Conservation (phyloP, 2,888 invertebrate genomes). For the Nomada fabriciana region DNA sequence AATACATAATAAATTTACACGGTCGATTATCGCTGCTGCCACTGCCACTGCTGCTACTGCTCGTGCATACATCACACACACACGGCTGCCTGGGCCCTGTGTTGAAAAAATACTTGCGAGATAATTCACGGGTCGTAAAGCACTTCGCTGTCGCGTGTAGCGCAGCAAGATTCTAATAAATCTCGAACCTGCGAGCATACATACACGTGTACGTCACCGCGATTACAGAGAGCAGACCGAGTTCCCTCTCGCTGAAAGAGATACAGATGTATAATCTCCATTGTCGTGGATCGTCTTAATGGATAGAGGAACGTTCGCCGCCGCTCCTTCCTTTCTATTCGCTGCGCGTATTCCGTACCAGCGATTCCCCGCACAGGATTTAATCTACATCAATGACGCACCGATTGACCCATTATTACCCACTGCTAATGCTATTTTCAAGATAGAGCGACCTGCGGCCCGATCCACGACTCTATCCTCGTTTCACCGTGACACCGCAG, state of each 20-base stretch:
- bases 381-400: slow-evolving; percentile 75
- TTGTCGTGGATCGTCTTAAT: slow-evolving; percentile 54
- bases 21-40: slow-evolving; percentile 16
- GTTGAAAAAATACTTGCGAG: slow-evolving; percentile 22
- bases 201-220: background rate
- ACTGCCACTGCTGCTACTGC: background rate
- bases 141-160: background rate
- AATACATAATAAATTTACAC: slow-evolving; percentile 30
- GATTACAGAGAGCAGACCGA: background rate
- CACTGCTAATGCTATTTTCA: slow-evolving; percentile 68
- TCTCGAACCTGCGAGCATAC: background rate
- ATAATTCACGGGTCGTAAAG: slow-evolving; percentile 20
- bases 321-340: slow-evolving; percentile 6
- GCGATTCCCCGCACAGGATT: slow-evolving; percentile 23
- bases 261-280: slow-evolving; percentile 40
- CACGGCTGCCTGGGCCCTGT: too few species aligned
- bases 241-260: background rate
- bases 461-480: slow-evolving; percentile 44
- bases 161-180: slow-evolving; percentile 13
- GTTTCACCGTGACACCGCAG: slow-evolving; percentile 79
- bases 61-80: background rate
- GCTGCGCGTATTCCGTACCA: slow-evolving; percentile 21
- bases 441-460: slow-evolving; percentile 54
- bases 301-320: slow-evolving; percentile 38
- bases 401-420: slow-evolving; percentile 75